phyloP scores from a whole-genome alignment of 2,888 invertebrate species.

The Entomobrya proxima region DNA sequence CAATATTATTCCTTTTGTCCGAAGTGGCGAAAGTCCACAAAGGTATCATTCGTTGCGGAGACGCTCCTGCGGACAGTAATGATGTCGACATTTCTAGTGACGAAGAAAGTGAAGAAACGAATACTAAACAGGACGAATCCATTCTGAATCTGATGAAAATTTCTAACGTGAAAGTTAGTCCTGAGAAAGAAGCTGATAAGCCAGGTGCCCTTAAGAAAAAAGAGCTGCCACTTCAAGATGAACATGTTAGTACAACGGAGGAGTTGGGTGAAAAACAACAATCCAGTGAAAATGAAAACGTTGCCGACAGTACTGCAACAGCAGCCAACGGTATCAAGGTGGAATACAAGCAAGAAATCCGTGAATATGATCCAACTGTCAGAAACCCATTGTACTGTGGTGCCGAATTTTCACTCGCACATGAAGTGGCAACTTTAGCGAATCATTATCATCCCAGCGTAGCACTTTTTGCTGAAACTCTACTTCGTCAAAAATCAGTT shows the following conservation, averaged over 20 bases:
- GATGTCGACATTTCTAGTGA: slow-evolving; percentile 15
- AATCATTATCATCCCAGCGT: slow-evolving; percentile 95
- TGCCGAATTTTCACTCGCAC: slow-evolving; percentile 84
- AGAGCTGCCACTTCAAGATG: too few relatives aligned
- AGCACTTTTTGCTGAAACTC: slow-evolving; percentile 88
- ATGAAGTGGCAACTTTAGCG: slow-evolving; percentile 86
- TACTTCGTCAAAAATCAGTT: slow-evolving; percentile 85
- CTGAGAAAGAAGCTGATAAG: not conserved
- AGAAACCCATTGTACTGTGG: slow-evolving; percentile 92
- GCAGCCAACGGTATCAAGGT: not conserved
- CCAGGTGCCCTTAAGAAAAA: too few relatives aligned
- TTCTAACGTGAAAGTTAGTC: slow-evolving; percentile 32
- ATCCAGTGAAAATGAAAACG: not conserved
- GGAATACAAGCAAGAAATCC: slow-evolving; percentile 68
- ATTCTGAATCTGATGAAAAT: slow-evolving; percentile 53
- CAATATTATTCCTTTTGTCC: slow-evolving; percentile 87
- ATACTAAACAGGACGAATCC: not conserved
- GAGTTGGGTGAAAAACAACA: not conserved
- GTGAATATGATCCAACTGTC: slow-evolving; percentile 83
- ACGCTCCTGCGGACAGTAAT: slow-evolving; percentile 75
- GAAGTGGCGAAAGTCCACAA: slow-evolving; percentile 78
- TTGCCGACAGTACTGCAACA: not conserved
- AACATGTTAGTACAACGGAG: too few relatives aligned
- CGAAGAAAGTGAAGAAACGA: not conserved
- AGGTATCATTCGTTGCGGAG: slow-evolving; percentile 66